Base-by-base conservation (phyloP, 2,888 invertebrate genomes). In the Dromius quadrimaculatus region DNA sequence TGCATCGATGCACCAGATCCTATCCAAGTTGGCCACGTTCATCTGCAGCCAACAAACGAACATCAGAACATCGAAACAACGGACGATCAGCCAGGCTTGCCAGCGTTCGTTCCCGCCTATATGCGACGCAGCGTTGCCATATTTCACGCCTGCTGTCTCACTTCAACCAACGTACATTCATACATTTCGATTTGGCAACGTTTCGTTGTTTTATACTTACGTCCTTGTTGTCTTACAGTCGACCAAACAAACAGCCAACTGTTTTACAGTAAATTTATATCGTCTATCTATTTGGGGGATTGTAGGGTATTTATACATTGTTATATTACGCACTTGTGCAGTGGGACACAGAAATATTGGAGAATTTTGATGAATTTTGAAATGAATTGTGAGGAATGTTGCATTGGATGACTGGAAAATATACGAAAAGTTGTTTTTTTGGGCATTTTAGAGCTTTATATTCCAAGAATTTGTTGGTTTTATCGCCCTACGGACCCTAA, bases 151-250 rank as follows among this genome's bases (percentile, higher is more conserved):
- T 9, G 19, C 34, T 36, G n/a, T 59, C 36, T 20, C 59, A 36
- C 19, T 59, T 15, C 13, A 6, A 9, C 23, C 11, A 9, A 15
- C 62, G 20, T 20, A 13, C 13, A 41, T 41, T 15, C 36, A 36
- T 38, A 4, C 41, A 19, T 38, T 41, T 66, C 57, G 45, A 17
- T 5, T 36, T 34, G 74, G 73, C 74, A 74, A 74, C 74, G 71
- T 22, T 59, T 74, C 65, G n/a, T 62, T 70, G 71, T 72, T 73
- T 73, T 74, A 71, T 72, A 73, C 73, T 73, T 71, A 72, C 74
- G 74, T 74, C 74, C 74, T 74, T 74, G 74, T 71, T 68, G 68
- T 59, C 68, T 69, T 74, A 71, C 71, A 74, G 71, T 70, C 71
- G 73, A 70, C 71, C 74, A 73, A 19, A 17, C 19, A 45, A 22